Percentiles rank a stretch among this genome's conserved stretches.
Evolutionary conservation across 2,888 invertebrate species (phyloP).

Genomic region (Bedellia somnulentella): DNA sequence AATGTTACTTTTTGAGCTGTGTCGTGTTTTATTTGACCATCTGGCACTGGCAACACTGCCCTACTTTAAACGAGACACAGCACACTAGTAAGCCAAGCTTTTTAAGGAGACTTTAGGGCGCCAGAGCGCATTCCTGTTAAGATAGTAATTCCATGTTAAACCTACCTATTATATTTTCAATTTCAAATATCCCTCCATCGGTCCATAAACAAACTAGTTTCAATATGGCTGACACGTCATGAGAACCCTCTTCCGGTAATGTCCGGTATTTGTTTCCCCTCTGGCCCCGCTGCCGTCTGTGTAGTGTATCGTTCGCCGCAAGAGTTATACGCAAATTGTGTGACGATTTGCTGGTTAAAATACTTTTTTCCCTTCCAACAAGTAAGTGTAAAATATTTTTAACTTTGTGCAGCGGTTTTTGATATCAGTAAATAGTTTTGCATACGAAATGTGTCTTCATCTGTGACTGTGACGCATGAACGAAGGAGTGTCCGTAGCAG

Average conservation of each 20-base stretch:
- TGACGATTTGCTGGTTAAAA: conserved; percentile 58
- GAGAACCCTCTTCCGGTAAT: conserved; percentile 62
- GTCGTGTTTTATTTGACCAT: too few relatives aligned
- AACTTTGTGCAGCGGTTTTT: too few relatives aligned
- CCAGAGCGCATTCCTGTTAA: too few relatives aligned
- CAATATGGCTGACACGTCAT: conserved; percentile 37
- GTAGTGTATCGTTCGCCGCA: conserved; percentile 59
- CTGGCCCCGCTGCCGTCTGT: conserved; percentile 59
- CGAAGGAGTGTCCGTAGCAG: conserved; percentile 54
- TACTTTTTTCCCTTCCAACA: conserved; percentile 58
- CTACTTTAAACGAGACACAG: too few relatives aligned
- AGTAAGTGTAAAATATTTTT: conserved; percentile 55
- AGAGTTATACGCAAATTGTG: conserved; percentile 57
- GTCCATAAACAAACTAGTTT: conserved; percentile 14
- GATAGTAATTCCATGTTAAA: too few relatives aligned
- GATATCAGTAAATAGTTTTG: too few relatives aligned
- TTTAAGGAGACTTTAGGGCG: too few relatives aligned
- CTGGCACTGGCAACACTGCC: too few relatives aligned
- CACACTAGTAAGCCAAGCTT: too few relatives aligned
- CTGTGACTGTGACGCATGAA: conserved; percentile 64
- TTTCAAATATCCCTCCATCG: conserved; percentile 5
- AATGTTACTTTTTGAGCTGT: too few relatives aligned
- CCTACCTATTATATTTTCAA: not conserved
- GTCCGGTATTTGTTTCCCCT: conserved; percentile 55
- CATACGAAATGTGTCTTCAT: conserved; percentile 27